These are phyloP conservation scores for Meteorus sp. DNA, from an alignment of 1,140 invertebrate species.

Conservation along the genomic window DNA sequence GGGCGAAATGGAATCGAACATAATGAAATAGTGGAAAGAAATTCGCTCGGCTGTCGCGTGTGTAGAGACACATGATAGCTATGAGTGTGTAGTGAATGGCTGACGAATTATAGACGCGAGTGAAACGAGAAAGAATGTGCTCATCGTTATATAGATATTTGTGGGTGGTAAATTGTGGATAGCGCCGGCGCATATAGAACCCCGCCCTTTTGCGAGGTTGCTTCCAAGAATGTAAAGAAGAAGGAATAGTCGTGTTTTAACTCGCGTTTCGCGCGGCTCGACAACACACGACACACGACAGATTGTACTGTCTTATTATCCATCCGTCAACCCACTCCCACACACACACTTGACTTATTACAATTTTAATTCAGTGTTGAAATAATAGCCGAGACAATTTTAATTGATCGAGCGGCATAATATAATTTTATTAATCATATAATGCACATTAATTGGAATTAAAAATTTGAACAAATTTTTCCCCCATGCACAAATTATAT, in stretches of 20 bases:
- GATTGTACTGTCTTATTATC: slow-evolving; percentile 15
- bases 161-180: slow-evolving; percentile 31
- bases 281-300: slow-evolving; percentile 31
- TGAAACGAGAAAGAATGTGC: slow-evolving; percentile 51
- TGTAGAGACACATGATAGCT: background rate
- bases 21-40: background rate
- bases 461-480: background rate
- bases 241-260: slow-evolving; percentile 52
- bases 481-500: background rate
- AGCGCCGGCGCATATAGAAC: slow-evolving; percentile 50
- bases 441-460: background rate
- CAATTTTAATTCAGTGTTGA: too few species aligned
- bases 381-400: too few species aligned
- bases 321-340: slow-evolving; percentile 16
- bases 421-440: background rate
- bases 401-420: too few species aligned
- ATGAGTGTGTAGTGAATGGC: background rate
- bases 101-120: slow-evolving; percentile 25
- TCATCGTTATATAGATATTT: too few species aligned
- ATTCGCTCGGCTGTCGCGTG: background rate
- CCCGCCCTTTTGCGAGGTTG: slow-evolving; percentile 52
- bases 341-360: background rate
- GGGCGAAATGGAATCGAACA: too few species aligned
- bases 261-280: slow-evolving; percentile 50
- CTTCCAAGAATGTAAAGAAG: slow-evolving; percentile 40